A percentile compares a stretch with the other conserved stretches of the same genome.
Evolutionary conservation across 1,140 invertebrate species (phyloP).

Genomic region (Drosophila quadrilineata): DNA sequence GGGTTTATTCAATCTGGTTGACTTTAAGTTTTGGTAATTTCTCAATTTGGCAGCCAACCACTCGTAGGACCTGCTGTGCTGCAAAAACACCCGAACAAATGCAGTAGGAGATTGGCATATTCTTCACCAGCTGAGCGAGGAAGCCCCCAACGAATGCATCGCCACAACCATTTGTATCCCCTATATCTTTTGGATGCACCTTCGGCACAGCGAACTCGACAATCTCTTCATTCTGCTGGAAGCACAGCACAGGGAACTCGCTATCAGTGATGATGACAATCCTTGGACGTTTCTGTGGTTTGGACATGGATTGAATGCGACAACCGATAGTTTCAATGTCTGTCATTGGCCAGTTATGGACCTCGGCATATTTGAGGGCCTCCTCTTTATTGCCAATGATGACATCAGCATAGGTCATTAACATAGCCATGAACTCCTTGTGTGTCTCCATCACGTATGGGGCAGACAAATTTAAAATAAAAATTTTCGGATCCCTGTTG

Average conservation of each 20-base stretch:
- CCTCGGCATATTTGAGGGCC: slow-evolving; percentile 24
- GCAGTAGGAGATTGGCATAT: slow-evolving; percentile 82
- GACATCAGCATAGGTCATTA: slow-evolving; percentile 42
- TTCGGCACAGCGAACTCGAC: slow-evolving; percentile 83
- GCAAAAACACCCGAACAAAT: slow-evolving; percentile 59
- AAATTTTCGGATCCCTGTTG: slow-evolving; percentile 1
- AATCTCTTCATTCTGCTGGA: slow-evolving; percentile 43
- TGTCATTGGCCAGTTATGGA: slow-evolving; percentile 34
- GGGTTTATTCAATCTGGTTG: slow-evolving; percentile 43
- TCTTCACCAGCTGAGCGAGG: slow-evolving; percentile 91
- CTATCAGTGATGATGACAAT: slow-evolving; percentile 47
- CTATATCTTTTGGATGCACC: slow-evolving; percentile 88
- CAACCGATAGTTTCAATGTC: slow-evolving; percentile 49
- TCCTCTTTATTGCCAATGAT: slow-evolving; percentile 60
- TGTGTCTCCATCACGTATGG: slow-evolving; percentile 48
- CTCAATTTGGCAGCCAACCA: slow-evolving; percentile 44
- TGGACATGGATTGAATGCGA: slow-evolving; percentile 33
- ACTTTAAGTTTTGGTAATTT: slow-evolving; percentile 53
- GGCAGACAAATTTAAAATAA: slow-evolving; percentile 57
- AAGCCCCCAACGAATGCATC: slow-evolving; percentile 99
- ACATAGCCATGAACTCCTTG: slow-evolving; percentile 1
- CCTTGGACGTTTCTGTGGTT: slow-evolving; percentile 28
- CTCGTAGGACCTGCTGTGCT: slow-evolving; percentile 35
- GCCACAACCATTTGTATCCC: slow-evolving; percentile 99
- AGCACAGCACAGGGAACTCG: slow-evolving; percentile 45